phyloP scores from a whole-genome alignment of 2,113 vertebrate species.

The Tachysurus vachellii region DNA sequence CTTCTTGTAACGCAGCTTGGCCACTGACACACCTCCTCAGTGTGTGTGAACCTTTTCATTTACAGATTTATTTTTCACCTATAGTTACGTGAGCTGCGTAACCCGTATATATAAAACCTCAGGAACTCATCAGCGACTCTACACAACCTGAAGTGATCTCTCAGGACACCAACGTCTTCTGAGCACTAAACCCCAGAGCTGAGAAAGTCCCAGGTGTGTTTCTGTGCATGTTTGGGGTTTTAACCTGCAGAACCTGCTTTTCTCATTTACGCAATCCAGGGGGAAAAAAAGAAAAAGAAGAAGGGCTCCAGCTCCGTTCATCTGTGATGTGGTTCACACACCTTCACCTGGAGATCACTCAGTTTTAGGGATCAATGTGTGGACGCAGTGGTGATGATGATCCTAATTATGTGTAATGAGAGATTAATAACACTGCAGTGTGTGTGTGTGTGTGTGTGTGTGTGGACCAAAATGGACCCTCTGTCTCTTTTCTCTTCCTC shows the following conservation, averaged over 20 bases:
- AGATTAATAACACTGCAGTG: not conserved
- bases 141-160: too few relatives aligned
- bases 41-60: not conserved
- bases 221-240: not conserved
- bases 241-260: not conserved
- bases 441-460: constrained; percentile 12
- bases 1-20: not conserved
- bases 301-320: not conserved
- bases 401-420: not conserved
- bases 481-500: constrained; percentile 56
- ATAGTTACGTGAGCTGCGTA: too few relatives aligned
- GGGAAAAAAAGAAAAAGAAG: too few relatives aligned
- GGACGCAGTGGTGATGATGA: not conserved
- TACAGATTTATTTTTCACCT: not conserved
- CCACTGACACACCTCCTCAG: not conserved
- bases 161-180: too few relatives aligned
- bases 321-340: not conserved
- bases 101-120: too few relatives aligned
- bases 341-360: not conserved
- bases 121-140: too few relatives aligned
- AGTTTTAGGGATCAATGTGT: not conserved
- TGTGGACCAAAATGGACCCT: constrained; percentile 76
- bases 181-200: too few relatives aligned
- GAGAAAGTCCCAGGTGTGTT: not conserved
- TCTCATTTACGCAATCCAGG: not conserved